phyloP scores from a whole-genome alignment of 2,113 vertebrate species.

The Odocoileus hemionus region DNA sequence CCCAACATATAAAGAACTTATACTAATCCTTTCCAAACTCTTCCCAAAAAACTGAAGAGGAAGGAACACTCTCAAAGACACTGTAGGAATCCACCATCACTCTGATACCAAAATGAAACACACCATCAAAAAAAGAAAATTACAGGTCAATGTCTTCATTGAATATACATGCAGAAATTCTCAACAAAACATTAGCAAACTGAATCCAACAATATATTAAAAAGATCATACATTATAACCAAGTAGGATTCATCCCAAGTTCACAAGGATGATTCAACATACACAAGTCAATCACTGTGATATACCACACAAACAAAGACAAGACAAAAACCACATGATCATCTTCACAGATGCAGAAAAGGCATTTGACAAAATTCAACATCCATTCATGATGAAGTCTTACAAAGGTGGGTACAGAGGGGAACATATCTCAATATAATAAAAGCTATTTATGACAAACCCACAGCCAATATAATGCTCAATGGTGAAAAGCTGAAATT shows the following conservation, averaged over 20 bases:
- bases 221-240: neutral
- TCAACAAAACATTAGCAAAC: neutral
- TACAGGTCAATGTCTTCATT: neutral
- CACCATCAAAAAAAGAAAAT: neutral
- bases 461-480: neutral
- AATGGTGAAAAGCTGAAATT: neutral
- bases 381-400: neutral
- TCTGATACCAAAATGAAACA: neutral
- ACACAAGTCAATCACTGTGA: neutral
- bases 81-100: neutral
- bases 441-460: neutral
- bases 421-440: neutral
- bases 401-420: neutral
- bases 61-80: neutral
- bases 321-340: neutral
- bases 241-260: neutral
- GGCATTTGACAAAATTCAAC: neutral
- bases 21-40: neutral
- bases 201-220: neutral
- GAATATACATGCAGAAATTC: neutral
- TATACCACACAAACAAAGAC: neutral
- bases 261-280: neutral
- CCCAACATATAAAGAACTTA: neutral
- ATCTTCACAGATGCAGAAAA: neutral
- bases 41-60: neutral